Conservation (phyloP, 2,888 invertebrate species). For the Notodonta dromedarius region DNA sequence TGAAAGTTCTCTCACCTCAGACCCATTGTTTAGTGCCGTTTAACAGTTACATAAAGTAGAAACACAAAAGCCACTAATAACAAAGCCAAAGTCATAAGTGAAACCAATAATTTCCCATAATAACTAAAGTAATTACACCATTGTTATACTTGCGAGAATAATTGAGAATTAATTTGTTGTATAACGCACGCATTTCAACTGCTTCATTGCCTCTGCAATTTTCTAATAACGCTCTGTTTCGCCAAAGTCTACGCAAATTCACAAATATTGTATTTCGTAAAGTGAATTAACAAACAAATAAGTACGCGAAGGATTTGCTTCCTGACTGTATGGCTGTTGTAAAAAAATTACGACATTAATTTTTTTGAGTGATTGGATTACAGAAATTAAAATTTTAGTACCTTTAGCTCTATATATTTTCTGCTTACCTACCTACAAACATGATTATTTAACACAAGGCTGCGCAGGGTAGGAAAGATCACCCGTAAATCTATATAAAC, state of each 20-base stretch:
- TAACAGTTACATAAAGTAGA: constrained; percentile 30
- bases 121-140: constrained; percentile 34
- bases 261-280: neutral
- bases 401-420: no score
- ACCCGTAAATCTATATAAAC: neutral
- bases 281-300: neutral
- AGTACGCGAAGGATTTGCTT: neutral
- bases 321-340: no score
- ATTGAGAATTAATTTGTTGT: constrained; percentile 27
- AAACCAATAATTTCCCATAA: constrained; percentile 41
- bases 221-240: neutral
- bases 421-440: no score
- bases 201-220: neutral
- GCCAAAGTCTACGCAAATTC: neutral
- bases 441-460: no score
- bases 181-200: constrained; percentile 11
- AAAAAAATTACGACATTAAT: no score
- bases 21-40: constrained; percentile 15
- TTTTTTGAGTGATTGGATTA: no score
- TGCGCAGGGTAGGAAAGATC: neutral
- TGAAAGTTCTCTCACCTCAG: constrained; percentile 22
- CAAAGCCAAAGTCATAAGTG: constrained; percentile 33
- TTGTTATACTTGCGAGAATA: constrained; percentile 35
- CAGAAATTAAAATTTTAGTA: no score
- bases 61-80: constrained; percentile 33